Percentiles rank a stretch among this genome's conserved stretches.
Evolutionary conservation across 64 coral and sea anemone genomes (phyloP).

Genomic region (Stichodactyla helianthus): DNA sequence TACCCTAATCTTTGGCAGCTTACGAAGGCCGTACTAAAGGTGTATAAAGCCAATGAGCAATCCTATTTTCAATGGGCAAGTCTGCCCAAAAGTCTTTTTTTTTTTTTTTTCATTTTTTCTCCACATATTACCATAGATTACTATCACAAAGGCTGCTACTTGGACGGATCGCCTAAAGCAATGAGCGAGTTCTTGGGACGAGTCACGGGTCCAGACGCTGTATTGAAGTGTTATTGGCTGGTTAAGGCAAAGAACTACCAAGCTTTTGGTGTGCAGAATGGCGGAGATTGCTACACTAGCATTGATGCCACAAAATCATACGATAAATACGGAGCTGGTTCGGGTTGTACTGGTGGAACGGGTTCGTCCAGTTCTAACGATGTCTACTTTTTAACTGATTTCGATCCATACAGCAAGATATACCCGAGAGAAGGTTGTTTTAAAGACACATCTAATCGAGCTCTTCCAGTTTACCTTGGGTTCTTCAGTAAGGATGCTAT

Average conservation of each 20-base stretch:
- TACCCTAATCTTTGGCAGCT: too few species aligned
- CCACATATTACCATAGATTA: background rate
- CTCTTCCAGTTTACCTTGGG: background rate
- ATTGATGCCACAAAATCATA: conserved; percentile 9
- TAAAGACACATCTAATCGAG: background rate
- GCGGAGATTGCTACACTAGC: conserved; percentile 24
- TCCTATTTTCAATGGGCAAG: background rate
- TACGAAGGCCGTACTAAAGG: too few species aligned
- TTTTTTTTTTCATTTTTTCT: background rate
- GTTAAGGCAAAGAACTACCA: background rate
- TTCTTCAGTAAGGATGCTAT: background rate
- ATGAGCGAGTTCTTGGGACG: conserved; percentile 7
- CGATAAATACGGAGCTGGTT: conserved; percentile 9
- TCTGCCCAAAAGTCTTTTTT: conserved; percentile 16
- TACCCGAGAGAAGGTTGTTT: conserved; percentile 18
- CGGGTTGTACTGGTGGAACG: background rate
- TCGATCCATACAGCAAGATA: background rate
- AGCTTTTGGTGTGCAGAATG: conserved; percentile 1
- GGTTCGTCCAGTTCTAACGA: background rate
- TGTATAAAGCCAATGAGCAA: too few species aligned
- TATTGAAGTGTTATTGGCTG: background rate
- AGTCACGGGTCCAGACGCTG: background rate
- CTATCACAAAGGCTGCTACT: conserved; percentile 2
- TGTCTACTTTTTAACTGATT: background rate
- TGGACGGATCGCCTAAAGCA: background rate